Evolutionary conservation across 2,113 vertebrate species (phyloP).

Genomic region (Sula dactylatra): DNA sequence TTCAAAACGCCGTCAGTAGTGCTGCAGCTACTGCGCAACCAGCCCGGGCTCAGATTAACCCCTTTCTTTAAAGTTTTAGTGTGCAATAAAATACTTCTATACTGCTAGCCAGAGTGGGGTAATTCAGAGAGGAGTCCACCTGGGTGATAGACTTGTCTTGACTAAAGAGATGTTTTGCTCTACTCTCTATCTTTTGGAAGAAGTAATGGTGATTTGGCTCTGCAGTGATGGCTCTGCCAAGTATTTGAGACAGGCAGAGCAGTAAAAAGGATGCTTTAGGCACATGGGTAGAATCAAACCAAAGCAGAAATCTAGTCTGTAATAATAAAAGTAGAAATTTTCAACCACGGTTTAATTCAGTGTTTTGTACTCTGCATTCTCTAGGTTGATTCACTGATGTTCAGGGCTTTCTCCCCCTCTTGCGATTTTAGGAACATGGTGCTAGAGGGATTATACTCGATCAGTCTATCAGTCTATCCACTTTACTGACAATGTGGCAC

Average conservation of each 20-base stretch:
- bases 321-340: background rate
- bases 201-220: background rate
- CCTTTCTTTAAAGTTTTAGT: background rate
- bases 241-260: background rate
- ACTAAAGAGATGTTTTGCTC: background rate
- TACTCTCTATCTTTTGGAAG: background rate
- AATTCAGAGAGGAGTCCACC: fast-evolving
- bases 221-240: background rate
- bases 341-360: background rate
- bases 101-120: no score
- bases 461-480: background rate
- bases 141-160: background rate
- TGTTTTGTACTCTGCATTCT: background rate
- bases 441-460: background rate
- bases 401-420: background rate
- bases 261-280: background rate
- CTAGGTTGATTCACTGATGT: background rate
- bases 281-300: background rate
- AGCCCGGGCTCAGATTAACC: background rate
- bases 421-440: background rate
- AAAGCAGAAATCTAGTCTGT: background rate
- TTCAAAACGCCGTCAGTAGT: background rate
- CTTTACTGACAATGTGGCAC: background rate
- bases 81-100: background rate
- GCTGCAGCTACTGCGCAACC: background rate